A percentile compares a stretch with the other conserved stretches of the same genome.
These are phyloP conservation scores for Drosophila subpulchrella DNA, from an alignment of 1,140 invertebrate species.

Conservation along the genomic window DNA sequence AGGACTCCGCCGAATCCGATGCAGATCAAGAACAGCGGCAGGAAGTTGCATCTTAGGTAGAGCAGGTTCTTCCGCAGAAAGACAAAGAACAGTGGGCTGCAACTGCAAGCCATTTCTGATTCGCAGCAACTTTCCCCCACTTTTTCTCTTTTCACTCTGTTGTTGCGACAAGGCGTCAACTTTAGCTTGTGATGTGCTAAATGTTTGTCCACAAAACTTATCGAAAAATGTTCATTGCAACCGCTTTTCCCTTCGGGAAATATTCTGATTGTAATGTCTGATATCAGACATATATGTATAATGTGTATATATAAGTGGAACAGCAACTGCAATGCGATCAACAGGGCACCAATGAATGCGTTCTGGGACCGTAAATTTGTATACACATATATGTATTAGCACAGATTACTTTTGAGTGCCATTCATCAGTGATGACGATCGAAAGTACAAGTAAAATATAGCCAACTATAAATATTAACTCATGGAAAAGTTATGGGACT, in stretches of 20 bases:
- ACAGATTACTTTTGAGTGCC: neutral
- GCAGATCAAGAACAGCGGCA: constrained; percentile 23
- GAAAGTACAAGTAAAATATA: neutral
- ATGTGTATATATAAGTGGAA: neutral
- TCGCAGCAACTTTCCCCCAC: neutral
- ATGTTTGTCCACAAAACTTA: constrained; percentile 1
- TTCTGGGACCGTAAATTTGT: neutral
- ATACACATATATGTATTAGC: neutral
- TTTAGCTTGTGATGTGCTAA: constrained; percentile 14
- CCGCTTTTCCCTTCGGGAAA: neutral
- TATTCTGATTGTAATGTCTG: too few species aligned
- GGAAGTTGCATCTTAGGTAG: constrained; percentile 29
- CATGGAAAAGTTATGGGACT: too few species aligned
- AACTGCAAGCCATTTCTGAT: constrained; percentile 49
- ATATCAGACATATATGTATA: neutral
- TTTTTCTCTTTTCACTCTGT: neutral
- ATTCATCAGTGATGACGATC: neutral
- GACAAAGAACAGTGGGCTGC: constrained; percentile 53
- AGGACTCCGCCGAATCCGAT: constrained; percentile 1
- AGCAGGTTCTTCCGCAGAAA: constrained; percentile 63
- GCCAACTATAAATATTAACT: neutral
- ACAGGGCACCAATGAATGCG: constrained; percentile 7
- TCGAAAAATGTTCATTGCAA: constrained; percentile 13
- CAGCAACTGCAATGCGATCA: neutral
- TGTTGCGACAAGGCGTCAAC: constrained; percentile 12